Conservation (phyloP, 1,140 invertebrate genomes). For the Monomorium pharaonis region DNA sequence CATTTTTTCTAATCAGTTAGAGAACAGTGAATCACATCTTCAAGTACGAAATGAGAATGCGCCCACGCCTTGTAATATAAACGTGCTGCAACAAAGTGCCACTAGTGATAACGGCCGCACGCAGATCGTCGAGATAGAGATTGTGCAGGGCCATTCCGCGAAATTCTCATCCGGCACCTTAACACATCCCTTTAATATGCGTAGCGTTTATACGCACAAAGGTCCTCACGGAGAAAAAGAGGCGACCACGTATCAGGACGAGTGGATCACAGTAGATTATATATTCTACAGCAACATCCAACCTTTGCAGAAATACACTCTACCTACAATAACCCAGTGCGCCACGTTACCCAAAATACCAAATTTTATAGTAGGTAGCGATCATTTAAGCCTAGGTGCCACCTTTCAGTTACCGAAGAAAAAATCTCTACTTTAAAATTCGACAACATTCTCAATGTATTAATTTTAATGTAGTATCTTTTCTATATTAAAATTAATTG, state of each 20-base stretch:
- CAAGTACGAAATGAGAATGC: conserved; percentile 11
- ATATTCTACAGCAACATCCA: conserved; percentile 90
- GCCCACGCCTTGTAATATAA: neutral
- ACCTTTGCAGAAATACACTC: conserved; percentile 87
- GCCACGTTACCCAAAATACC: conserved; percentile 88
- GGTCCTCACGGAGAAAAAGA: conserved; percentile 82
- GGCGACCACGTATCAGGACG: conserved; percentile 90
- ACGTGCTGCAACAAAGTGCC: conserved; percentile 42
- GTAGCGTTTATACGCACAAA: conserved; percentile 86
- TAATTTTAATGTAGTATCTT: too few species aligned
- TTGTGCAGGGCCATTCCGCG: conserved; percentile 71
- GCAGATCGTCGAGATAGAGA: conserved; percentile 78
- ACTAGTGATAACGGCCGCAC: conserved; percentile 59
- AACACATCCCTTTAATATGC: conserved; percentile 86
- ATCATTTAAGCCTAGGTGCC: conserved; percentile 91
- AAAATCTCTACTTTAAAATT: conserved; percentile 36
- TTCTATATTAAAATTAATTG: too few species aligned
- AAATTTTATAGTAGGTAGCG: conserved; percentile 90
- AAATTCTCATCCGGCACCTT: conserved; percentile 85
- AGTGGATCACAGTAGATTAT: conserved; percentile 94
- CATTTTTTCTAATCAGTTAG: conserved; percentile 56
- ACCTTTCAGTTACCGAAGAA: conserved; percentile 85
- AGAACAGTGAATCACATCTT: conserved; percentile 62
- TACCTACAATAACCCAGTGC: conserved; percentile 88
- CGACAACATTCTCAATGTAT: neutral